Percentiles rank a stretch among this genome's conserved stretches.
Evolutionary conservation across 2,797 vertebrate genomes (phyloP).

Genomic region (Arremon aurantiirostris): DNA sequence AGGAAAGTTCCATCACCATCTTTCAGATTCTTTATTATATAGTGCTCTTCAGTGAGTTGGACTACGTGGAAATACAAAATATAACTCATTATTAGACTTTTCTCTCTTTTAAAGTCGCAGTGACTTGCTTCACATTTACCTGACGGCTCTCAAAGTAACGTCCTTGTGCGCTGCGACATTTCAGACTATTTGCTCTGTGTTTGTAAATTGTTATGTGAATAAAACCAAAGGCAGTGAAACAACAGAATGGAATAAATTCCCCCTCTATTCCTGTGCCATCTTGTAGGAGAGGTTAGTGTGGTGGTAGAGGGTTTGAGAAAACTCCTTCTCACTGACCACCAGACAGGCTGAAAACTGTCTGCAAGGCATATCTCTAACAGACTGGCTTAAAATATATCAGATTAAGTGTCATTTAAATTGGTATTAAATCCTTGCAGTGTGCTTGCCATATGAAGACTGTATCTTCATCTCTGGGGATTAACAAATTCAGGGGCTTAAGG

Average conservation of each 20-base stretch:
- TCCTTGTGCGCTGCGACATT: rapidly evolving
- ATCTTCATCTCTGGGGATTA: not conserved
- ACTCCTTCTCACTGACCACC: not conserved
- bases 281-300: not conserved
- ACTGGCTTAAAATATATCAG: constrained; percentile 6
- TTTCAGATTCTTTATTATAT: not conserved
- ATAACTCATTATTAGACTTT: not conserved
- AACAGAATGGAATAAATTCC: not conserved
- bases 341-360: not conserved
- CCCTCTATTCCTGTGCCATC: not conserved
- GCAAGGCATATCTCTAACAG: not conserved
- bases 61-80: not conserved
- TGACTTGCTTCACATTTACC: not conserved
- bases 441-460: not conserved
- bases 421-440: not conserved
- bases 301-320: not conserved
- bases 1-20: not conserved
- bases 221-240: not conserved
- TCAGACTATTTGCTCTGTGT: not conserved
- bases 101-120: not conserved
- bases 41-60: not conserved
- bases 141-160: not conserved
- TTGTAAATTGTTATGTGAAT: not conserved
- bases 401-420: constrained; percentile 5
- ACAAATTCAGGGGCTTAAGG: constrained; percentile 2